These are phyloP conservation scores for Myiozetetes cayanensis DNA, from an alignment of 2,113 vertebrate genomes.

Conservation along the genomic window DNA sequence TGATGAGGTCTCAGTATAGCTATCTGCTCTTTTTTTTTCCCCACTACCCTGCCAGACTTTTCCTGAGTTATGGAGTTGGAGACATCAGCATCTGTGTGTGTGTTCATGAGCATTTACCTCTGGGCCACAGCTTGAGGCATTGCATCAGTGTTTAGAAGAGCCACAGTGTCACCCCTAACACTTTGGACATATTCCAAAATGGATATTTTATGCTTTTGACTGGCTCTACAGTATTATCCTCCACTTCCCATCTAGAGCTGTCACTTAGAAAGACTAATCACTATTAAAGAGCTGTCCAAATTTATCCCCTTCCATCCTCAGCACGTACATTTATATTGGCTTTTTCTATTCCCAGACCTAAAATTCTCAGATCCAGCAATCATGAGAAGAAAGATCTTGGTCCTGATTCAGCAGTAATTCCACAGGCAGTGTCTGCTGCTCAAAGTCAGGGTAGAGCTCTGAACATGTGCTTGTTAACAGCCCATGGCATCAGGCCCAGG, in stretches of 20 bases:
- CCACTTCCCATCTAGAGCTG: background rate
- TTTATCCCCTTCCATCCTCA: background rate
- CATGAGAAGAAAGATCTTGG: background rate
- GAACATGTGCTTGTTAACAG: background rate
- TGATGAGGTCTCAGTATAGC: background rate
- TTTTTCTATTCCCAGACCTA: background rate
- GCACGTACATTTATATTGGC: background rate
- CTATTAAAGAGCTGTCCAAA: slow-evolving; percentile 3
- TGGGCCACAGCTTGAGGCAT: background rate
- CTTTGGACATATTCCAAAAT: background rate
- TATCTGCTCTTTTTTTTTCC: background rate
- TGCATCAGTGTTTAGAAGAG: background rate
- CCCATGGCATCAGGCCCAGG: background rate
- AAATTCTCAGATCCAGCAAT: background rate
- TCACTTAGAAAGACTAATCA: background rate
- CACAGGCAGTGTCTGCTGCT: background rate
- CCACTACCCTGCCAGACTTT: background rate
- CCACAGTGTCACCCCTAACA: background rate
- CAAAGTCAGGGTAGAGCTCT: background rate
- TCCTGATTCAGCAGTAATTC: background rate
- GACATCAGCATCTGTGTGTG: background rate
- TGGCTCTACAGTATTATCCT: background rate
- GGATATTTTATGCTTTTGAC: background rate
- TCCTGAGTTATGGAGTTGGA: background rate
- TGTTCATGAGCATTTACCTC: background rate